Evolutionary conservation across 2,888 invertebrate species (phyloP).

Genomic region (Aethes cnicana): DNA sequence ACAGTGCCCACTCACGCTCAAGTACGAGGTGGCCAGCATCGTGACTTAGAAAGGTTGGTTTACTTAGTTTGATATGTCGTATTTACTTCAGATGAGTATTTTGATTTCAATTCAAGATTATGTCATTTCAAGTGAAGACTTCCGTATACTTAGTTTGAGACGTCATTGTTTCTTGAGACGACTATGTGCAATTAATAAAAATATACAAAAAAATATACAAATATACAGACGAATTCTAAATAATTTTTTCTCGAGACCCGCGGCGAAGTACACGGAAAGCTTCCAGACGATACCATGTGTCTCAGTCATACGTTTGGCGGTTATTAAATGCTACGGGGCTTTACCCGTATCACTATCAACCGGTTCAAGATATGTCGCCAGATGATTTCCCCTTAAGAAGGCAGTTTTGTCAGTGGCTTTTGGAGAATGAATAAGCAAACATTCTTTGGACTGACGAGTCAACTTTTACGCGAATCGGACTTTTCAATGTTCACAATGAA

Average conservation of each 20-base stretch:
- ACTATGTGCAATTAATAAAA: too few species aligned
- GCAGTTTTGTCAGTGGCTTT: background rate
- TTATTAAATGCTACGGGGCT: background rate
- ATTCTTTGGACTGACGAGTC: background rate
- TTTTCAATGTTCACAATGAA: background rate
- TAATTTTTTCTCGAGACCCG: background rate
- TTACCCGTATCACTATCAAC: background rate
- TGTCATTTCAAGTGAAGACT: too few species aligned
- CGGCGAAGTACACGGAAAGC: background rate
- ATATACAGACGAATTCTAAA: background rate
- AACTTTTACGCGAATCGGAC: background rate
- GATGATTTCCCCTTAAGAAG: background rate
- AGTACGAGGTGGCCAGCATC: background rate
- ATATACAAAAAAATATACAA: too few species aligned
- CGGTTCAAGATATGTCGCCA: background rate
- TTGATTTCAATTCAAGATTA: too few species aligned
- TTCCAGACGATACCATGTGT: conserved; percentile 1
- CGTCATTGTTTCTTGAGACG: too few species aligned
- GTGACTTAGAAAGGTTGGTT: too few species aligned
- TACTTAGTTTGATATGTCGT: too few species aligned
- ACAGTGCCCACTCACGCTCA: conserved; percentile 1
- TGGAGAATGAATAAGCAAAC: background rate
- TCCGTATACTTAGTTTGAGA: too few species aligned
- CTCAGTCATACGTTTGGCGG: background rate
- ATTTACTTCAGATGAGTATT: too few species aligned